phyloP scores from a whole-genome alignment of 2,113 vertebrate genomes.

The Cygnus buccinator region DNA sequence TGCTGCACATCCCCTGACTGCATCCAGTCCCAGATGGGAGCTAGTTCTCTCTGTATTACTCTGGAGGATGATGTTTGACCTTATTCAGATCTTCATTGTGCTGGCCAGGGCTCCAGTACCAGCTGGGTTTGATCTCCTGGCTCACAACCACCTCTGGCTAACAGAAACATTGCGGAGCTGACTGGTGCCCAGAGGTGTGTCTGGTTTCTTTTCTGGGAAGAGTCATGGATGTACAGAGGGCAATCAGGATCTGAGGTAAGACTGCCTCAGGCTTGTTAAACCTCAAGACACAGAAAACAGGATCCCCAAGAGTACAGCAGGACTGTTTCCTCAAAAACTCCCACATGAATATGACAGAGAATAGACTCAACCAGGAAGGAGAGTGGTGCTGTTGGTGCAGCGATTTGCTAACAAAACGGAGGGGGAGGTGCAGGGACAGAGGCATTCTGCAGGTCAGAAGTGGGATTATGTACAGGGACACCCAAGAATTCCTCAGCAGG shows the following conservation, averaged over 20 bases:
- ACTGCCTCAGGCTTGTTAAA: slow-evolving; percentile 8
- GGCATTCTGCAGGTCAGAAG: background rate
- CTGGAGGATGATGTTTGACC: background rate
- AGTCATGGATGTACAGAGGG: background rate
- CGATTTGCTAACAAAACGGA: background rate
- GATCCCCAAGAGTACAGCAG: background rate
- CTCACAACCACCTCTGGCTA: background rate
- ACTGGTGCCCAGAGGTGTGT: background rate
- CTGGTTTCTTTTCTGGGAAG: background rate
- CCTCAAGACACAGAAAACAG: background rate
- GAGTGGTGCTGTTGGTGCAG: background rate
- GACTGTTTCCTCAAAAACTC: slow-evolving; percentile 37
- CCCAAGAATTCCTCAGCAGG: background rate
- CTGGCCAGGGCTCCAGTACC: background rate
- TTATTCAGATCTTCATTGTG: background rate
- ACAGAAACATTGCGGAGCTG: background rate
- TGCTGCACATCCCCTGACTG: background rate
- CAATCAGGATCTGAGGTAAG: slow-evolving; percentile 22
- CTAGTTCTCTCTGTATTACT: background rate
- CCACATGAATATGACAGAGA: background rate
- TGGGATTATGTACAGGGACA: background rate
- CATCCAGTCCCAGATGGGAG: background rate
- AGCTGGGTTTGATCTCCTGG: background rate
- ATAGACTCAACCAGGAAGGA: background rate
- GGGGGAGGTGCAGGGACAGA: background rate